These are phyloP conservation scores for Dasyprocta punctata DNA, from an alignment of 2,113 vertebrate species.

Conservation along the genomic window DNA sequence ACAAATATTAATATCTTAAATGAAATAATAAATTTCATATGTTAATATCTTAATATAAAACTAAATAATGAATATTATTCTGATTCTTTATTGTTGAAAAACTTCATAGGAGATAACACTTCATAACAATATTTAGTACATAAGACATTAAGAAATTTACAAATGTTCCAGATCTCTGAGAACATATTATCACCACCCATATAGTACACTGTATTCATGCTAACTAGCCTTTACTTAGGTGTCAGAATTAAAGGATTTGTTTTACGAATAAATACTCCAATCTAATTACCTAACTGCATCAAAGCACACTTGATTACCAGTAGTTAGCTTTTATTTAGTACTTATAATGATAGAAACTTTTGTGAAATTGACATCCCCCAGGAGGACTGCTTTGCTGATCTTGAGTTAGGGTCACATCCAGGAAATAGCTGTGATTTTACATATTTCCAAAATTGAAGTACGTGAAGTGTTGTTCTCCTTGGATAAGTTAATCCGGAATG, in stretches of 20 bases:
- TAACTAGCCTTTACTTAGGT: constrained; percentile 13
- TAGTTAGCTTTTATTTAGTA: constrained; percentile 22
- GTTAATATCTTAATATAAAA: neutral
- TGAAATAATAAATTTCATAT: neutral
- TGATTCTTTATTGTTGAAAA: constrained; percentile 4
- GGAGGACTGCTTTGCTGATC: constrained; percentile 1
- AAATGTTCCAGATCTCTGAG: constrained; percentile 18
- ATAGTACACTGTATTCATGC: neutral
- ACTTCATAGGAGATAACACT: neutral
- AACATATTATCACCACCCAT: neutral
- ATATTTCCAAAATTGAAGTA: constrained; percentile 19
- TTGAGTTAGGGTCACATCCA: neutral
- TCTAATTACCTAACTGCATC: constrained; percentile 30
- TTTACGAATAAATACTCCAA: constrained; percentile 53
- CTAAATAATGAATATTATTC: neutral
- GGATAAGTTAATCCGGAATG: neutral
- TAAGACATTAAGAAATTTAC: neutral
- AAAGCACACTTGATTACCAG: constrained; percentile 12
- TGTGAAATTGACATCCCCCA: neutral
- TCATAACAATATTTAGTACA: constrained; percentile 2
- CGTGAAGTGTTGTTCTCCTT: neutral
- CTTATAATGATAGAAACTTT: constrained; percentile 44
- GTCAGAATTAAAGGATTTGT: constrained; percentile 46
- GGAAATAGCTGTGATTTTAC: neutral
- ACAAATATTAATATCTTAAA: constrained; percentile 8